Conservation (phyloP, 2,113 vertebrate species). For the Neolamprologus tretocephalus region DNA sequence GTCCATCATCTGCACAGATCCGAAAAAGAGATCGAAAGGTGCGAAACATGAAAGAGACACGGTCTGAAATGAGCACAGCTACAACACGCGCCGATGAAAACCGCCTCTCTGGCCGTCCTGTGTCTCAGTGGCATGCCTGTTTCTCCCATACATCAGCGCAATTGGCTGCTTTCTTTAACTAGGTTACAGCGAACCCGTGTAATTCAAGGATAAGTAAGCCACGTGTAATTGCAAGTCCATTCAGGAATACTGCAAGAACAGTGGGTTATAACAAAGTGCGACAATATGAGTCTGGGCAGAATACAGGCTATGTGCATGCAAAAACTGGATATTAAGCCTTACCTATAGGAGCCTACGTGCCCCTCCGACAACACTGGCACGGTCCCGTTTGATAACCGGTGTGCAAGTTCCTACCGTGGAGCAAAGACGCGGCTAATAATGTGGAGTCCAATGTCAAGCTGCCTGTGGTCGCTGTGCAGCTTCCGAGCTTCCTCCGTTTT, state of each 20-base stretch:
- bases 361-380: neutral
- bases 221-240: neutral
- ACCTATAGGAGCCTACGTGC: slow-evolving; percentile 4
- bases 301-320: neutral
- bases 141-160: neutral
- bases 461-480: slow-evolving; percentile 4
- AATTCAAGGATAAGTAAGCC: neutral
- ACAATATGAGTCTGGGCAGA: neutral
- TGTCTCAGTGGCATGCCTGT: neutral
- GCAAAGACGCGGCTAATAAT: neutral
- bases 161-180: neutral
- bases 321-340: neutral
- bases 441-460: slow-evolving; percentile 30
- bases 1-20: neutral
- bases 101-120: neutral
- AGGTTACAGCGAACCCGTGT: neutral
- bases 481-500: slow-evolving; percentile 57
- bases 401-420: neutral
- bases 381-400: neutral
- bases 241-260: neutral
- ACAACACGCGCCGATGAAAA: slow-evolving; percentile 1
- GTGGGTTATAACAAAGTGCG: neutral
- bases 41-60: slow-evolving; percentile 58
- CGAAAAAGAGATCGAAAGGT: neutral
- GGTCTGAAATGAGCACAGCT: slow-evolving; percentile 34